Percentiles rank a stretch among this genome's conserved stretches.
Conservation (phyloP, 2,888 invertebrate species). For the Acleris emargana region DNA sequence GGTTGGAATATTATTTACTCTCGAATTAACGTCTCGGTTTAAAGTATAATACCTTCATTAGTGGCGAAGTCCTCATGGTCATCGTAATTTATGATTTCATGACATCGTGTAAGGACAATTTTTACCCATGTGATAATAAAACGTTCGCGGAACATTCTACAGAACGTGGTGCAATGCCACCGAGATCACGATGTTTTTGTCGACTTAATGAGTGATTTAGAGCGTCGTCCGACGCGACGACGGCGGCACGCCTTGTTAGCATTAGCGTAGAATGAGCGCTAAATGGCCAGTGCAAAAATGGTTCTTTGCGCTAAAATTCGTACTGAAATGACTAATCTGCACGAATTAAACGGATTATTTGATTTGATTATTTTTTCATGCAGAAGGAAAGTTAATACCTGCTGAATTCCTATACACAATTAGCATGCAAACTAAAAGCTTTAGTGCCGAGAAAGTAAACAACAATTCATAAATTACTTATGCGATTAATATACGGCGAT, state of each 20-base stretch:
- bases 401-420: too few species aligned
- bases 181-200: constrained; percentile 63
- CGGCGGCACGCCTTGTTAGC: constrained; percentile 44
- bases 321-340: too few species aligned
- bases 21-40: constrained; percentile 8
- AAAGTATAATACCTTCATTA: constrained; percentile 24
- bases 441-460: too few species aligned
- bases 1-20: neutral
- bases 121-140: constrained; percentile 37
- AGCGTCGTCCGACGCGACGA: constrained; percentile 42
- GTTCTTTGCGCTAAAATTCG: constrained; percentile 1
- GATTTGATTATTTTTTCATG: too few species aligned
- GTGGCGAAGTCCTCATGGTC: constrained; percentile 26
- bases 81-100: constrained; percentile 27
- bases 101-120: constrained; percentile 37
- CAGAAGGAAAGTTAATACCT: too few species aligned
- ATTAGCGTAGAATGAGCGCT: constrained; percentile 32
- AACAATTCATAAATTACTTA: too few species aligned
- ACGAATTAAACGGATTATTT: too few species aligned
- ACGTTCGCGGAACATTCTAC: constrained; percentile 44
- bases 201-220: constrained; percentile 58
- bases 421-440: too few species aligned
- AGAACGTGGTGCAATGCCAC: constrained; percentile 56
- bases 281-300: constrained; percentile 40
- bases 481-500: too few species aligned